phyloP scores from a whole-genome alignment of 2,888 invertebrate species.

The Drosophila quinaria region DNA sequence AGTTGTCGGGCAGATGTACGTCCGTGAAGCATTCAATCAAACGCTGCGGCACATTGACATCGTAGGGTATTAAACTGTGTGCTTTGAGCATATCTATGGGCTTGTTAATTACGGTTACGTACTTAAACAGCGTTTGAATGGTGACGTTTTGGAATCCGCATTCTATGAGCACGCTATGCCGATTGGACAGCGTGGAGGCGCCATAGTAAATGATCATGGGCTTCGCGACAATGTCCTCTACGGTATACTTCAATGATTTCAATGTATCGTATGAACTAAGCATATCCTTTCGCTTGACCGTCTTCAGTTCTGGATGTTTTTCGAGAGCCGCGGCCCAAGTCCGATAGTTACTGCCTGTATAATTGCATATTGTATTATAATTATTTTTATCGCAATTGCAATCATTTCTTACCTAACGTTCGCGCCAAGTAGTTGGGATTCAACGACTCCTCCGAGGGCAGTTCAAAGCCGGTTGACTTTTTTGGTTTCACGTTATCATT shows the following conservation, averaged over 20 bases:
- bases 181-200: conserved; percentile 88
- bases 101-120: conserved; percentile 80
- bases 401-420: conserved; percentile 52
- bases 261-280: conserved; percentile 70
- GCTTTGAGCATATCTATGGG: conserved; percentile 85
- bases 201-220: conserved; percentile 88
- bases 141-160: conserved; percentile 87
- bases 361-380: neutral
- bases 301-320: conserved; percentile 79
- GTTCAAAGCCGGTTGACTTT: conserved; percentile 21
- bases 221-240: conserved; percentile 87
- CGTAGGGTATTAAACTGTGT: conserved; percentile 81
- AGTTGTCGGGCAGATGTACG: conserved; percentile 45
- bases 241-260: conserved; percentile 85
- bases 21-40: conserved; percentile 78
- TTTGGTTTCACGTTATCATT: conserved; percentile 31
- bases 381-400: neutral
- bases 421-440: conserved; percentile 65
- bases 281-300: conserved; percentile 79
- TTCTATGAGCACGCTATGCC: conserved; percentile 88
- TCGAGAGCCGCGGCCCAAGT: conserved; percentile 72
- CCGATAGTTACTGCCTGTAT: conserved; percentile 71
- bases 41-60: conserved; percentile 84
- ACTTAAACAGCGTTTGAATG: conserved; percentile 85
- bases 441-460: conserved; percentile 53